A percentile compares a stretch with the other conserved stretches of the same genome.
Conservation (phyloP, 2,113 vertebrate genomes). For the Neodontobutis hainanensis region DNA sequence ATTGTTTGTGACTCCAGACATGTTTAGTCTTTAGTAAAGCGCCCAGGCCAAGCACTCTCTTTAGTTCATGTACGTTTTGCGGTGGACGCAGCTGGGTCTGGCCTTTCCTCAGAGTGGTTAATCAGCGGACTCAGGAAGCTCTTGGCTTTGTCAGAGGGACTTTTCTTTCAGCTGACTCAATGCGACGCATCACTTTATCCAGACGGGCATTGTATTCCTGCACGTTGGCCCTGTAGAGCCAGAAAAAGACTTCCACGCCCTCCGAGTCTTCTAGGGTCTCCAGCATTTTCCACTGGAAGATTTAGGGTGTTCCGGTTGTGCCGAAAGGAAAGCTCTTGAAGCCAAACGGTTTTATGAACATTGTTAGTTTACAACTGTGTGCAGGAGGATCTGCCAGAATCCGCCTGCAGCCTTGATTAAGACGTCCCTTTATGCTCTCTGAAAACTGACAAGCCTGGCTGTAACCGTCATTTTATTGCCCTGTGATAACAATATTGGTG, state of each 20-base stretch:
- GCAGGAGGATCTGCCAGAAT: background rate
- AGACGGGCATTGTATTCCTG: background rate
- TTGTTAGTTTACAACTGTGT: constrained; percentile 3
- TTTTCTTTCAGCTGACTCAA: constrained; percentile 2
- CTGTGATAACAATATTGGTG: too few relatives aligned
- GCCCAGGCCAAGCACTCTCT: background rate
- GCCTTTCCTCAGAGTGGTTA: background rate
- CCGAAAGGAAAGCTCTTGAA: constrained; percentile 7
- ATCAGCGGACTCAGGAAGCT: background rate
- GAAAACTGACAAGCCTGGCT: too few relatives aligned
- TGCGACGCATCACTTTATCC: background rate
- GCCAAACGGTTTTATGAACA: constrained; percentile 3
- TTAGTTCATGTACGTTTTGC: background rate
- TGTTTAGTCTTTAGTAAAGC: background rate
- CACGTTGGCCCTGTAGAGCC: background rate
- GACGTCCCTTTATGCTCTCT: too few relatives aligned
- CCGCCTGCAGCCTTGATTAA: background rate
- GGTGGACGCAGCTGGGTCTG: background rate
- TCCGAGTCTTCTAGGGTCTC: background rate
- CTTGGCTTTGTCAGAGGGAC: background rate
- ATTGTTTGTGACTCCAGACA: too few relatives aligned
- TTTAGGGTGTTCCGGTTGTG: background rate
- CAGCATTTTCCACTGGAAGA: constrained; percentile 2
- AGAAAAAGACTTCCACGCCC: background rate
- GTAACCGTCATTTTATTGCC: too few relatives aligned